Percentiles rank a stretch among this genome's conserved stretches.
These are phyloP conservation scores for Percina caprodes DNA, from an alignment of 2,113 vertebrate species.

Conservation along the genomic window DNA sequence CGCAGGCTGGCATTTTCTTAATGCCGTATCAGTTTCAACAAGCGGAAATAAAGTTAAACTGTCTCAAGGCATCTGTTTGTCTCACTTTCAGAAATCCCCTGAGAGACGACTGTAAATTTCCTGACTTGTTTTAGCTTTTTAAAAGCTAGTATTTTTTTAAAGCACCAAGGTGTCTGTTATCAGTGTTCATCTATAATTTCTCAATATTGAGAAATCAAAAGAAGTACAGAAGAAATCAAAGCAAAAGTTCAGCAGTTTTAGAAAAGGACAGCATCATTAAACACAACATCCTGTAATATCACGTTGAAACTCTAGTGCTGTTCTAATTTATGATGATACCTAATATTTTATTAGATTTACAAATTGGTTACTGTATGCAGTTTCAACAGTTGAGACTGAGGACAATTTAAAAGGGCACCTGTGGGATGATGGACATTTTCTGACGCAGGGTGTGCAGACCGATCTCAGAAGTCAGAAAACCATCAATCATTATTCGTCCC, in stretches of 20 bases:
- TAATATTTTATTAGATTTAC: slow-evolving; percentile 1
- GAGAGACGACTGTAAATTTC: slow-evolving; percentile 78
- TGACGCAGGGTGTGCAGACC: slow-evolving; percentile 92
- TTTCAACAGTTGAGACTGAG: slow-evolving; percentile 1
- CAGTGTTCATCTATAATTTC: slow-evolving; percentile 53
- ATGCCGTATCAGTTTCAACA: slow-evolving; percentile 86
- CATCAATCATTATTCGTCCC: slow-evolving; percentile 92
- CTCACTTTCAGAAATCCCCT: slow-evolving; percentile 82
- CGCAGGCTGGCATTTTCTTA: slow-evolving; percentile 84
- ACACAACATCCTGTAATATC: background rate
- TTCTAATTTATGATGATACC: background rate
- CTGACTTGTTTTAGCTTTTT: slow-evolving; percentile 74
- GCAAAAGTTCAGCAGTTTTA: slow-evolving; percentile 32
- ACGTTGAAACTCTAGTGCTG: background rate
- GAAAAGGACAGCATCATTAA: slow-evolving; percentile 11
- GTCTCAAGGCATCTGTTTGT: slow-evolving; percentile 83
- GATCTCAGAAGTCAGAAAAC: slow-evolving; percentile 89
- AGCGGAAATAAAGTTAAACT: slow-evolving; percentile 86
- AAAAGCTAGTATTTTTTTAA: slow-evolving; percentile 30
- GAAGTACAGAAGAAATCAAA: slow-evolving; percentile 22
- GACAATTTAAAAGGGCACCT: slow-evolving; percentile 80
- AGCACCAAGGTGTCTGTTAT: slow-evolving; percentile 48
- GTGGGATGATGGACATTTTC: slow-evolving; percentile 97
- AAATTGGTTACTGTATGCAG: background rate
- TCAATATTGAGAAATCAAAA: slow-evolving; percentile 42